These are phyloP conservation scores for Nannoperca obscura DNA, from an alignment of 2,797 vertebrate species.

Conservation along the genomic window DNA sequence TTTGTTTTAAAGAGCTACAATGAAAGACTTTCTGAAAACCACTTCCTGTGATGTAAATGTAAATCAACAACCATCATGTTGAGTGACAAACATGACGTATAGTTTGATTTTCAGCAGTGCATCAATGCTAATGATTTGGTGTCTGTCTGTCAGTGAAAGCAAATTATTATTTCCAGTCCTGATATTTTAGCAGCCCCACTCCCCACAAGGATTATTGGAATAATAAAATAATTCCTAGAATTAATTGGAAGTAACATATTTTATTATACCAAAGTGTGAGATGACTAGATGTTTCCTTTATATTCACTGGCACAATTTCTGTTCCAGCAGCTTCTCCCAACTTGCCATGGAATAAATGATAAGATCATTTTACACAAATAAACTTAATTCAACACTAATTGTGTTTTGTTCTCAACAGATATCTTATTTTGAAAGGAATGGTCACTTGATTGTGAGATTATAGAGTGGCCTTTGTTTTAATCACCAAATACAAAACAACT, in stretches of 20 bases:
- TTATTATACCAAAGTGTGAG: background rate
- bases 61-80: background rate
- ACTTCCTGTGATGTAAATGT: slow-evolving; percentile 22
- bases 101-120: background rate
- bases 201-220: too few species aligned
- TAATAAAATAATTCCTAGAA: background rate
- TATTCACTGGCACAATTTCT: background rate
- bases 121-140: background rate
- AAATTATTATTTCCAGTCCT: background rate
- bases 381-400: background rate
- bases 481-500: background rate
- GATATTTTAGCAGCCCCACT: background rate
- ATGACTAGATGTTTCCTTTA: background rate
- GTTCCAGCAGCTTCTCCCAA: background rate
- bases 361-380: background rate
- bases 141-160: background rate
- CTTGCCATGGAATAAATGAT: background rate
- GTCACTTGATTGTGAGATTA: slow-evolving; percentile 13
- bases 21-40: slow-evolving; percentile 8
- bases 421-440: background rate
- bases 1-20: background rate
- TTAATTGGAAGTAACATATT: background rate
- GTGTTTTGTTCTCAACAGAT: background rate
- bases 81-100: background rate
- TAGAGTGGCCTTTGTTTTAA: too few species aligned